phyloP scores from a whole-genome alignment of 2,113 vertebrate genomes.

The Pheucticus melanocephalus region DNA sequence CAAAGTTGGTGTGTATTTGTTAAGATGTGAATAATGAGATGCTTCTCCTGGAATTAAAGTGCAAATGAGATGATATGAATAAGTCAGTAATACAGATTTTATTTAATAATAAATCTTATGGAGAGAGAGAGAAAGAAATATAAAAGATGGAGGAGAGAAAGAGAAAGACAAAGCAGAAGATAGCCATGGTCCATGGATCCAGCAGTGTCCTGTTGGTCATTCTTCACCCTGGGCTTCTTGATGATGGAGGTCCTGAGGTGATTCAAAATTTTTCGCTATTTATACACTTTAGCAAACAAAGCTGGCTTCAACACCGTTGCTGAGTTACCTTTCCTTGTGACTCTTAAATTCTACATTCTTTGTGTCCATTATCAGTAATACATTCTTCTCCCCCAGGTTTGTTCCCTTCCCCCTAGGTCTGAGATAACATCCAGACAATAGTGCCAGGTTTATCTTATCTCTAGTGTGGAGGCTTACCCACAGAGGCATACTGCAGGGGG shows the following conservation, averaged over 20 bases:
- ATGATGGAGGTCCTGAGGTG: background rate
- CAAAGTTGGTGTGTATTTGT: background rate
- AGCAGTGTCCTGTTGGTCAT: background rate
- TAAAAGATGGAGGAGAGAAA: background rate
- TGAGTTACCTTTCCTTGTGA: background rate
- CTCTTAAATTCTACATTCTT: background rate
- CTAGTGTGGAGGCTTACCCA: background rate
- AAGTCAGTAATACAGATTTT: background rate
- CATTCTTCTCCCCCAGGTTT: background rate
- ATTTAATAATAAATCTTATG: background rate
- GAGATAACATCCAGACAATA: background rate
- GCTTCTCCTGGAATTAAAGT: background rate
- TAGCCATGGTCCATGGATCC: fast-evolving
- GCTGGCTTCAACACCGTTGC: background rate
- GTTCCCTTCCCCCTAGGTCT: fast-evolving
- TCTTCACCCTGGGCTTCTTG: fast-evolving
- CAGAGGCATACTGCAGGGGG: too few species aligned
- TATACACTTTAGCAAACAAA: background rate
- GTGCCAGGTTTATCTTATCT: background rate
- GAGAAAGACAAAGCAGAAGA: background rate
- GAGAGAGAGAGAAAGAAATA: background rate
- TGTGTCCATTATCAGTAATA: background rate
- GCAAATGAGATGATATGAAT: background rate
- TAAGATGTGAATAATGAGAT: background rate
- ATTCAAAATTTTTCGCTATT: background rate